Conservation (phyloP, 2,113 vertebrate genomes). For the Chloroceryle aenea region DNA sequence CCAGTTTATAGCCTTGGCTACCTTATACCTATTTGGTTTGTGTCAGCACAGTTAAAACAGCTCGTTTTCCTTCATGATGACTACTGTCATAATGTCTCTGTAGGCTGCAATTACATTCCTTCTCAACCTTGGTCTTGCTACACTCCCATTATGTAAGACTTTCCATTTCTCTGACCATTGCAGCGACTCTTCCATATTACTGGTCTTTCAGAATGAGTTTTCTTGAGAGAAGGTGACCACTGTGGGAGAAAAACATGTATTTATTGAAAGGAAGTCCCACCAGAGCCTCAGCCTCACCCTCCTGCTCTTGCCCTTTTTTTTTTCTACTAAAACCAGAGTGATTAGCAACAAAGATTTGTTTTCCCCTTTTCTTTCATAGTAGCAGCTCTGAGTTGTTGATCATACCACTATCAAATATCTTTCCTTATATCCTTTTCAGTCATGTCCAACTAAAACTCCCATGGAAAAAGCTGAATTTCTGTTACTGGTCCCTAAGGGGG, state of each 20-base stretch:
- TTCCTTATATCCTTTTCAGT: background rate
- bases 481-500: background rate
- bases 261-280: background rate
- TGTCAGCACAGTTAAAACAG: background rate
- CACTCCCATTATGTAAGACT: background rate
- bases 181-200: background rate
- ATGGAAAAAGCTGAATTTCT: background rate
- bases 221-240: background rate
- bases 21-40: background rate
- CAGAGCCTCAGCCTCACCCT: background rate
- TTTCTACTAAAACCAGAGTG: background rate
- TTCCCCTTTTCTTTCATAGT: accelerated
- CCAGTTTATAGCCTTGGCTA: background rate
- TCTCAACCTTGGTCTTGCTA: background rate
- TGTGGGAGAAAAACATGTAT: background rate
- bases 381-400: background rate
- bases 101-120: background rate
- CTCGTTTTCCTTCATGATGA: background rate
- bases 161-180: background rate
- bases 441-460: background rate
- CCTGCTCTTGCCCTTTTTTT: background rate
- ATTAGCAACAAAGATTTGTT: background rate
- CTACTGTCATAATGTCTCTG: background rate
- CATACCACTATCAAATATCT: background rate
- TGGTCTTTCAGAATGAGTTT: background rate